These are phyloP conservation scores for Zootermopsis nevadensis DNA, from an alignment of 2,888 invertebrate genomes.

Conservation along the genomic window DNA sequence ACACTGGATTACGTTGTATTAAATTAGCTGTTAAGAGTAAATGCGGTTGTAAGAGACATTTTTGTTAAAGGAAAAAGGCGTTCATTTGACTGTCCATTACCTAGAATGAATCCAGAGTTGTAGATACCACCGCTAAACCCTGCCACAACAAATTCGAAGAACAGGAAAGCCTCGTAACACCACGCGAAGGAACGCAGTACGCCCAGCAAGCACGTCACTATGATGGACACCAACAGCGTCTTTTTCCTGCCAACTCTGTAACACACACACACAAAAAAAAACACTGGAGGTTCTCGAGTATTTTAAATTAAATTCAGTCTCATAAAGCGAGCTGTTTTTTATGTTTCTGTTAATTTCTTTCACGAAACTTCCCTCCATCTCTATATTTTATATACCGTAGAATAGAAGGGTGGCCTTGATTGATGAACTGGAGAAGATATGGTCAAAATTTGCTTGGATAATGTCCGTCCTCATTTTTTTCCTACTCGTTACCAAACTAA, in stretches of 20 bases:
- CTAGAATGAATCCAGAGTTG: constrained; percentile 45
- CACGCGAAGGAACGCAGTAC: constrained; percentile 40
- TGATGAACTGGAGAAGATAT: too few relatives aligned
- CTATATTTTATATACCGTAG: too few relatives aligned
- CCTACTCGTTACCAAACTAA: too few relatives aligned
- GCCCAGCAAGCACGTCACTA: constrained; percentile 33
- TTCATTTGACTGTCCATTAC: constrained; percentile 2
- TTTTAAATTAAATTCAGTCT: too few relatives aligned
- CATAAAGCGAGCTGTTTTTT: too few relatives aligned
- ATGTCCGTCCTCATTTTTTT: too few relatives aligned
- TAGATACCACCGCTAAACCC: constrained; percentile 40
- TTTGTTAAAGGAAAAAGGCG: background rate
- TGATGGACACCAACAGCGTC: constrained; percentile 32
- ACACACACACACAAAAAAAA: constrained; percentile 21
- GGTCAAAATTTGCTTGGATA: too few relatives aligned
- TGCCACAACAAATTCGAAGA: constrained; percentile 44
- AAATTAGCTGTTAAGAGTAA: too few relatives aligned
- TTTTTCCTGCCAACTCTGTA: constrained; percentile 45
- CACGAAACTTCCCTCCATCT: too few relatives aligned
- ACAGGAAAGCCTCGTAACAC: constrained; percentile 35
- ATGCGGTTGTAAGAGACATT: background rate
- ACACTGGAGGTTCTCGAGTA: background rate
- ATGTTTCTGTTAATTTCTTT: too few relatives aligned
- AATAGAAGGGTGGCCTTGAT: too few relatives aligned
- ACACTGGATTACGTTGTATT: too few relatives aligned